Evolutionary conservation across 2,113 vertebrate genomes (phyloP).

Genomic region (Sinocyclocheilus anshuiensis): DNA sequence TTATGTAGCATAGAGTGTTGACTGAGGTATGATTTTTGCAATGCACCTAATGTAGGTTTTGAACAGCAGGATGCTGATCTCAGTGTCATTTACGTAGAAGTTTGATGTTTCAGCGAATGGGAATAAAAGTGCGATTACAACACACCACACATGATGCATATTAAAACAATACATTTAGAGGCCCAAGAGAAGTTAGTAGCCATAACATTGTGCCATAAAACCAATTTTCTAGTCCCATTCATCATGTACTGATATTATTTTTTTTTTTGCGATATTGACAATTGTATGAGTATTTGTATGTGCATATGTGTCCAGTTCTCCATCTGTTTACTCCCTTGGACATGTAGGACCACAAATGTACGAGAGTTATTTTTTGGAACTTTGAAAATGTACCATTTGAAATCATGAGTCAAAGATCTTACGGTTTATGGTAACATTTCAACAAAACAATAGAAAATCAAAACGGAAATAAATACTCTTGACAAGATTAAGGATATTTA

Average conservation of each 20-base stretch:
- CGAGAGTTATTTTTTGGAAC: constrained; percentile 64
- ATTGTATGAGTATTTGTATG: constrained; percentile 38
- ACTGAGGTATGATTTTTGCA: constrained; percentile 45
- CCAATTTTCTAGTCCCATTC: neutral
- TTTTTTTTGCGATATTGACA: constrained; percentile 55
- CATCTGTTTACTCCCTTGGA: constrained; percentile 20
- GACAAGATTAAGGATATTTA: constrained; percentile 62
- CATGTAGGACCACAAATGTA: constrained; percentile 27
- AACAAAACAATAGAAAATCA: constrained; percentile 48
- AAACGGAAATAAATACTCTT: constrained; percentile 59
- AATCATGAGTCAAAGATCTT: constrained; percentile 70
- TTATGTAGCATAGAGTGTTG: constrained; percentile 51
- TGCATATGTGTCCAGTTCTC: neutral
- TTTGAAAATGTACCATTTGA: constrained; percentile 72
- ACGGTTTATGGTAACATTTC: constrained; percentile 63
- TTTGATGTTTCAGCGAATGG: neutral
- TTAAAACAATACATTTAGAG: constrained; percentile 11
- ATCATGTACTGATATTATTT: neutral
- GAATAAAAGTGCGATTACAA: neutral
- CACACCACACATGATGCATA: neutral
- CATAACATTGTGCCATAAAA: constrained; percentile 5
- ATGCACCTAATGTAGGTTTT: neutral
- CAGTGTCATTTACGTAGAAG: neutral
- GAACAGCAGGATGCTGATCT: constrained; percentile 16
- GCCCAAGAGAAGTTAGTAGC: neutral